Percentiles rank a stretch among this genome's conserved stretches.
These are phyloP conservation scores for Calameuta filiformis DNA, from an alignment of 2,888 invertebrate genomes.

Conservation along the genomic window DNA sequence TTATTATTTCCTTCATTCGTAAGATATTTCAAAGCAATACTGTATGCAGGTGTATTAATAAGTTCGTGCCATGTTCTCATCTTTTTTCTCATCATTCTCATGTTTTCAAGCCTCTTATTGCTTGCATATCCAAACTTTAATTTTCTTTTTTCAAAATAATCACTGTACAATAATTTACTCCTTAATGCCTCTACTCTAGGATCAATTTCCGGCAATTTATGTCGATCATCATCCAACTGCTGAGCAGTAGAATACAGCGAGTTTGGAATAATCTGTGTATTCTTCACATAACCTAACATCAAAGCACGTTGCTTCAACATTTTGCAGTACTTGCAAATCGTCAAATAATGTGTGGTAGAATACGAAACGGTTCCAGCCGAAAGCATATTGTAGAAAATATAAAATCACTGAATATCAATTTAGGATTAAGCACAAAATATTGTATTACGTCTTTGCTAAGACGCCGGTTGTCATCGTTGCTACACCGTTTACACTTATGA, in stretches of 20 bases:
- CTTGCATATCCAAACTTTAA: constrained; percentile 41
- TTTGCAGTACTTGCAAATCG: not conserved
- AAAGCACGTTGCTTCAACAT: constrained; percentile 39
- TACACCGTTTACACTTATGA: not conserved
- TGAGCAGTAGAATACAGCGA: constrained; percentile 18
- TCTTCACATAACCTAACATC: constrained; percentile 64
- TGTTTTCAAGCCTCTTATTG: constrained; percentile 34
- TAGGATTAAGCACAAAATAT: not conserved
- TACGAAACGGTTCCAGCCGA: not conserved
- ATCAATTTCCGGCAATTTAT: constrained; percentile 29
- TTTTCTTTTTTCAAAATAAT: constrained; percentile 55
- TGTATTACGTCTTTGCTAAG: not conserved
- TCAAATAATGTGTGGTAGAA: not conserved
- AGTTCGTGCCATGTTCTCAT: constrained; percentile 45
- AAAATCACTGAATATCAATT: not conserved
- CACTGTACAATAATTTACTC: constrained; percentile 62
- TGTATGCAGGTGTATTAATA: constrained; percentile 65
- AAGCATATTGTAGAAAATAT: not conserved
- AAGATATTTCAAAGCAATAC: constrained; percentile 69
- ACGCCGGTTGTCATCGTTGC: not conserved
- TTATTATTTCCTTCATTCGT: constrained; percentile 59
- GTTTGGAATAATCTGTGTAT: constrained; percentile 47
- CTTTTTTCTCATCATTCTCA: constrained; percentile 27
- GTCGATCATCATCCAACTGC: constrained; percentile 52
- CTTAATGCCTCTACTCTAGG: constrained; percentile 48